Base-by-base conservation (phyloP, 2,113 vertebrate species). In the Mohoua ochrocephala region DNA sequence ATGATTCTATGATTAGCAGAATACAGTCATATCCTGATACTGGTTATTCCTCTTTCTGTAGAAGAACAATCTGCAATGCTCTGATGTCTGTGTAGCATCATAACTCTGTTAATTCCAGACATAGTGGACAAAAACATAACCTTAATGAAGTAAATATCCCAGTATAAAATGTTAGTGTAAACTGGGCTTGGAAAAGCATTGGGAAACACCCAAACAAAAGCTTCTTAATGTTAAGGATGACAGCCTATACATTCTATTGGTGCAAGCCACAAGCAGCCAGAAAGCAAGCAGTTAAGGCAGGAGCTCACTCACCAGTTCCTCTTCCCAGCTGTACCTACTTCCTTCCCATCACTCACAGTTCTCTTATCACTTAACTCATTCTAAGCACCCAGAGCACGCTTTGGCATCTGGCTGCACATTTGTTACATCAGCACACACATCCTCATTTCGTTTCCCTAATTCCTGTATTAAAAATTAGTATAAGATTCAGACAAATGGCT, bases 361-460 rank as follows among this genome's bases (percentile, higher is more conserved):
- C 95, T 95, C 74, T 4, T 78, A 87, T 93, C 77, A 41, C 74
- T 93, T 56, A 69, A 68, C 61, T 79, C n/a, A 53, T 81, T 74
- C 91, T 82, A 52, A 87, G 81, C n/a, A 61, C 41, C 28, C 84
- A 82, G 68, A 57, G 71, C 41, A 60, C 13, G 53, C 13, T 76
- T 65, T 75, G 53, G 60, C 84, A 84, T 89, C 89, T 92, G 74
- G 53, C 74, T 7, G 9, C 61, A 65, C 18, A 42, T 68, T 96
- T 93, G 23, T 84, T 64, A 87, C 81, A 79, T 89, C 89, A 93
- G 57, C 89, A 76, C 57, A 61, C 41, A 94, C 93, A 97, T 97
- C 95, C 93, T 95, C 74, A 53, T 97, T 97, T 96, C 65, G 2
- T 94, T 96, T 97, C 96, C 84, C 54, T 82, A 87, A 96, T 85